Evolutionary conservation across 2,888 invertebrate genomes (phyloP), one percentile per base, ranked within the genome.

Genomic region (Plebejus melissa): DNA sequence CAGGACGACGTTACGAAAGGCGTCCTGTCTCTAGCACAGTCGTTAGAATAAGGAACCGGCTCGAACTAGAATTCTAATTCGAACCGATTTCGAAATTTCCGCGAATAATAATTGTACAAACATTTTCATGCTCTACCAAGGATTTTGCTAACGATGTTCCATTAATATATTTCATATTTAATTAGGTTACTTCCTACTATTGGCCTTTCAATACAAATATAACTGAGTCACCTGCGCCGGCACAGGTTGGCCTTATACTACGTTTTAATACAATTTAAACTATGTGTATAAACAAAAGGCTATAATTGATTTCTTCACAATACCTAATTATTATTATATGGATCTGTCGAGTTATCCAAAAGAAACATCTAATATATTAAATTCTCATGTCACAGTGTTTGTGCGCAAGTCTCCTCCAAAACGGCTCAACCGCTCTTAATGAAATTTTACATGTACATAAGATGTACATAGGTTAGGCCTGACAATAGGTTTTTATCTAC

Each of bases 151-250:
- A 65, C 65, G 65, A 36, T 65, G 32, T 5, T 16, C 11, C 32
- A 65, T 22, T 65, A 65, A 65, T 36, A 36, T 65, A 65, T 65
- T 65, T 65, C 32, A 65, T 65, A 65, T 65, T 60, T 65, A 65
- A 16, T 32, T 65, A 65, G 65, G 65, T 6, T 65, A 65, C 32
- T 65, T 65, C 65, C 32, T 65, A 65, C 32, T 65, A 13, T 36
- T 65, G 32, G 32, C 65, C 36, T 65, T 65, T 65, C 5, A 32
- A 32, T 65, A 32, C 65, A 36, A 32, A 65, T 54, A 28, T 46
- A 28, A 65, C 32, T 65, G 65, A 65, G 32, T 65, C 32, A 65
- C 13, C 32, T 2, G 13, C 1, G 65, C 22, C 7, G 9, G 7
- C 28, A 28, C 28, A 28, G 4, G 11, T 28, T 22, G 58, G 22